These are phyloP conservation scores for Callyntrura guangdongensis DNA, from an alignment of 2,888 invertebrate species.

Conservation along the genomic window DNA sequence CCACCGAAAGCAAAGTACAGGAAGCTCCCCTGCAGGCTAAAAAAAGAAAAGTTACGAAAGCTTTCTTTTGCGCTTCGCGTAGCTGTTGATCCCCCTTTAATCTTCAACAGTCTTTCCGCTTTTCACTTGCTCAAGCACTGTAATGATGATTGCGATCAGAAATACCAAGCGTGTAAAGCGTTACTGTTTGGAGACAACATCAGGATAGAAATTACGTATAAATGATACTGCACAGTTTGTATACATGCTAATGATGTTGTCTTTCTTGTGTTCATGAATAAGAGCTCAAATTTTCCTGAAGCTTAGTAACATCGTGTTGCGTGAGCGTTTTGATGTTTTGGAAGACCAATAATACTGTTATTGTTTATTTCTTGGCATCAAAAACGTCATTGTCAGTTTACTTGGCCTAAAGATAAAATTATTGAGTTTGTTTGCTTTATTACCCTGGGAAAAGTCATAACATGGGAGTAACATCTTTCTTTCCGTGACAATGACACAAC, in stretches of 20 bases:
- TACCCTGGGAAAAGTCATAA: no score
- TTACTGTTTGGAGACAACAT: neutral
- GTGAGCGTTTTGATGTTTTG: no score
- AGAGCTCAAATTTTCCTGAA: no score
- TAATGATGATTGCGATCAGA: neutral
- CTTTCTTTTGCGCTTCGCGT: neutral
- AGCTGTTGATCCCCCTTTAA: conserved; percentile 59
- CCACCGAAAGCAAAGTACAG: neutral
- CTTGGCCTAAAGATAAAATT: no score
- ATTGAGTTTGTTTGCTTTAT: no score
- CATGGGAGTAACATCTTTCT: no score
- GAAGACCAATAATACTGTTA: no score
- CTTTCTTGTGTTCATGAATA: neutral
- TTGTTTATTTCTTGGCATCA: no score
- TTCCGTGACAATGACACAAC: no score
- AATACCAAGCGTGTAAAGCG: no score
- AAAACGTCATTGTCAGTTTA: no score
- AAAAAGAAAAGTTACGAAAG: neutral
- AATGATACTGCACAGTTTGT: neutral
- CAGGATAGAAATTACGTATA: neutral
- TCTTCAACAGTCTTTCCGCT: conserved; percentile 22
- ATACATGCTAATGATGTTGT: neutral
- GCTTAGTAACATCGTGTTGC: no score
- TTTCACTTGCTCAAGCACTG: conserved; percentile 9
- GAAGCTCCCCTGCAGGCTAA: neutral